Conservation (phyloP, 2,797 vertebrate genomes). For the Gorsachius magnificus region DNA sequence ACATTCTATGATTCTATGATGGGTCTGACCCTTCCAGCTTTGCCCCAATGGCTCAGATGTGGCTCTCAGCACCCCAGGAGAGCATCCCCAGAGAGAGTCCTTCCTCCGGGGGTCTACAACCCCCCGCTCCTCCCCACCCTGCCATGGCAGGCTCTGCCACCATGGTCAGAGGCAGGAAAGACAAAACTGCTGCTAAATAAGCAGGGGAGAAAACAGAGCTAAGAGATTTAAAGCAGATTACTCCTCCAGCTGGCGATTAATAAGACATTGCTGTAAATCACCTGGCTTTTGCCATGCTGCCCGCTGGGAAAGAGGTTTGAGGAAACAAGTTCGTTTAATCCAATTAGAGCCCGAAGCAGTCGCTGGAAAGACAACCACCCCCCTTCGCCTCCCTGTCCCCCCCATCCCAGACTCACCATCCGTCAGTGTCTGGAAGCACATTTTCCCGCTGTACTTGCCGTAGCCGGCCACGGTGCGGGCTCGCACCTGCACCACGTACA, state of each 20-base stretch:
- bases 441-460: constrained; percentile 98
- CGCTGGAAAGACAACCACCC: neutral
- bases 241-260: neutral
- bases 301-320: neutral
- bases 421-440: constrained; percentile 98
- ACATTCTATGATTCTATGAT: too few relatives aligned
- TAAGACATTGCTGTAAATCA: neutral
- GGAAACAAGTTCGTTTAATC: neutral
- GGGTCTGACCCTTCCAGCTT: neutral
- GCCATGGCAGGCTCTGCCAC: rapidly evolving
- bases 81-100: neutral
- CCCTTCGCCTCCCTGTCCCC: neutral
- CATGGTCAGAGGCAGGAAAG: neutral
- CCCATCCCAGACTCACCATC: constrained; percentile 83
- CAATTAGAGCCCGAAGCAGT: neutral
- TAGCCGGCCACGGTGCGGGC: constrained; percentile 94
- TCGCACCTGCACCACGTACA: constrained; percentile 96
- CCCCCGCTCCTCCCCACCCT: neutral
- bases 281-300: neutral
- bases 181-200: neutral
- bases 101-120: neutral
- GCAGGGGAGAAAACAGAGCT: neutral
- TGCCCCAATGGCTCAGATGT: neutral
- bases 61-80: neutral
- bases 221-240: neutral